Conservation (phyloP, 2,113 vertebrate species). For the Gallinago paraguaiae region DNA sequence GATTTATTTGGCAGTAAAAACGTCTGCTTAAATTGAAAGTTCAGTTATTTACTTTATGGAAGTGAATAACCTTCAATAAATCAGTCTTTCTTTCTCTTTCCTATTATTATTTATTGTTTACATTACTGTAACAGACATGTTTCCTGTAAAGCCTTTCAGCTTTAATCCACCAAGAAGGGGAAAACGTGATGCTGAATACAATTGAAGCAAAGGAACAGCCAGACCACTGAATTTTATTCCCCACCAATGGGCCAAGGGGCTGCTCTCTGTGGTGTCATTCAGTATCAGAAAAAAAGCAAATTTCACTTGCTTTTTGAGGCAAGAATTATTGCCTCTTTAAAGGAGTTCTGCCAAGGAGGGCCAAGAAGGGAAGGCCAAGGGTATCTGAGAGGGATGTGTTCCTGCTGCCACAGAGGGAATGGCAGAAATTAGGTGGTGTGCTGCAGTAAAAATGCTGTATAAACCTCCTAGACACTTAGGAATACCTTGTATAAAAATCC, state of each 20-base stretch:
- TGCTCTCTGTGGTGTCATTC: neutral
- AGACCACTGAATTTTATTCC: neutral
- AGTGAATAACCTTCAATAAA: conserved; percentile 28
- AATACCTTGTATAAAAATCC: neutral
- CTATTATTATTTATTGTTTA: conserved; percentile 62
- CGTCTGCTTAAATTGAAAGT: conserved; percentile 27
- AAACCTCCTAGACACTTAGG: neutral
- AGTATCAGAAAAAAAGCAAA: neutral
- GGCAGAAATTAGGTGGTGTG: neutral
- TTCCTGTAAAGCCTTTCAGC: conserved; percentile 8
- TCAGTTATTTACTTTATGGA: conserved; percentile 21
- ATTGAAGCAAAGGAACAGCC: neutral
- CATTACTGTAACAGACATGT: conserved; percentile 5
- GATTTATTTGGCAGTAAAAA: conserved; percentile 63
- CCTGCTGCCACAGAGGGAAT: neutral
- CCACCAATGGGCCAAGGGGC: neutral
- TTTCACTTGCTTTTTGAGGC: neutral
- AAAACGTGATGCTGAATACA: neutral
- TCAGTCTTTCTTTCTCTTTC: conserved; percentile 22
- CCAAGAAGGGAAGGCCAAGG: neutral
- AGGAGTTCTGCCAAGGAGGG: neutral
- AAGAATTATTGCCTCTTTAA: neutral
- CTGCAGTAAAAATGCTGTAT: neutral
- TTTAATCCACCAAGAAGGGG: neutral
- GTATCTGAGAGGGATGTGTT: neutral